Conservation (phyloP, 2,888 invertebrate genomes). For the Melipona bicolor region DNA sequence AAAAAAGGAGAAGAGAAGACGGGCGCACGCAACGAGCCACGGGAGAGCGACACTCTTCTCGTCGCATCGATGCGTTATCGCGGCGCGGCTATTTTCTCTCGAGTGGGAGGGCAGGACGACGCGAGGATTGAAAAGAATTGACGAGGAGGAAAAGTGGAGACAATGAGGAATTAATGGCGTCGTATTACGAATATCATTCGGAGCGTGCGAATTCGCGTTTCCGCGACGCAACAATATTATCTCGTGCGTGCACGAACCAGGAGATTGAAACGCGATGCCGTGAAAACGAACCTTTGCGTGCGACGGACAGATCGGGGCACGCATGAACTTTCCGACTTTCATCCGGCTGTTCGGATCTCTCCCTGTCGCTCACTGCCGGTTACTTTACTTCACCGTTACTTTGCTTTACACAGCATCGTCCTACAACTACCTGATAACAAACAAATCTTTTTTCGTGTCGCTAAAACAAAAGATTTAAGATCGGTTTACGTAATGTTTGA, state of each 20-base stretch:
- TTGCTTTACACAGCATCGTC: too few relatives aligned
- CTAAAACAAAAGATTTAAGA: too few relatives aligned
- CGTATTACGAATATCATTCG: conserved; percentile 81
- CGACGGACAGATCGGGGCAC: conserved; percentile 48
- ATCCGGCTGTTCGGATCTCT: conserved; percentile 44
- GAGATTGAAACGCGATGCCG: conserved; percentile 61
- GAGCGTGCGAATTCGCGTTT: conserved; percentile 83
- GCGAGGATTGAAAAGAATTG: not conserved
- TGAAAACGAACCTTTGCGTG: conserved; percentile 67
- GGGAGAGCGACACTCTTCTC: conserved; percentile 4
- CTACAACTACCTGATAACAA: too few relatives aligned
- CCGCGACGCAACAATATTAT: conserved; percentile 73
- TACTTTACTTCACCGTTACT: conserved; percentile 22
- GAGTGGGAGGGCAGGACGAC: conserved; percentile 26
- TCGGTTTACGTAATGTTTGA: too few relatives aligned
- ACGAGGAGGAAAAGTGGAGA: conserved; percentile 62
- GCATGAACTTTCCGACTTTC: conserved; percentile 66
- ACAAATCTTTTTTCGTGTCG: too few relatives aligned
- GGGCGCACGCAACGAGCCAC: conserved; percentile 3
- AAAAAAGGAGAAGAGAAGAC: too few relatives aligned
- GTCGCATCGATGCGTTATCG: conserved; percentile 38
- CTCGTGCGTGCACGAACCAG: conserved; percentile 54
- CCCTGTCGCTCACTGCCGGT: not conserved
- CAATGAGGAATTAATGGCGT: conserved; percentile 82
- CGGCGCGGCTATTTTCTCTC: not conserved